Percentiles rank a stretch among this genome's conserved stretches.
Evolutionary conservation across 2,113 vertebrate species (phyloP).

Genomic region (Microtus pennsylvanicus): DNA sequence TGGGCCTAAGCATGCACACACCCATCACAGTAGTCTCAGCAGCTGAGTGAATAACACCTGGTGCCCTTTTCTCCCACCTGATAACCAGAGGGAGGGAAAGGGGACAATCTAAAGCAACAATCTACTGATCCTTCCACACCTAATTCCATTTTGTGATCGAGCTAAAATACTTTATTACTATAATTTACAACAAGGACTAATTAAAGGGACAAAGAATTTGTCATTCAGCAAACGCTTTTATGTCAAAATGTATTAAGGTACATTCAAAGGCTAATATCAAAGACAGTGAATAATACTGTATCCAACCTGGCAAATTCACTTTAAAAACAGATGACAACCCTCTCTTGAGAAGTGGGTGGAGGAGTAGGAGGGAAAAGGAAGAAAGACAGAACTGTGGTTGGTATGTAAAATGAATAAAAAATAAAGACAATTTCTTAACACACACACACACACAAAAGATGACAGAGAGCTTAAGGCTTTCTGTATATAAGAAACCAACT

Average conservation of each 20-base stretch:
- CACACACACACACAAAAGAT: background rate
- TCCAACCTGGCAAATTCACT: background rate
- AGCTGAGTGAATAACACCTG: background rate
- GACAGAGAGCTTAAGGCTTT: background rate
- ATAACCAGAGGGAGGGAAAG: background rate
- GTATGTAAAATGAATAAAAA: no score
- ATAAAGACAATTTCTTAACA: no score
- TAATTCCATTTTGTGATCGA: background rate
- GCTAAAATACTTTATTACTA: background rate
- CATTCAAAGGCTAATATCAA: background rate
- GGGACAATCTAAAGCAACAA: background rate
- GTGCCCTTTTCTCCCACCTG: background rate
- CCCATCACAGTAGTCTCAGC: background rate
- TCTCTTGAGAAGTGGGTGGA: no score
- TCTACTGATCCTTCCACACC: background rate
- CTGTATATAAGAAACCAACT: background rate
- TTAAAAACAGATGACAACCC: background rate
- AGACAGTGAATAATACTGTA: background rate
- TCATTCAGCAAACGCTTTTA: constrained; percentile 14
- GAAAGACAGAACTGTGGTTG: no score
- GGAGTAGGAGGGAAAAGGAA: no score
- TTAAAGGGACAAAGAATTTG: background rate
- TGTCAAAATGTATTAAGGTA: background rate
- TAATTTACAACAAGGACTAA: constrained; percentile 1
- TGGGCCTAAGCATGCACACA: no score